Evolutionary conservation across 2,888 invertebrate genomes (phyloP), one percentile per base, ranked within the genome.

Genomic region (Chydorus sphaericus): DNA sequence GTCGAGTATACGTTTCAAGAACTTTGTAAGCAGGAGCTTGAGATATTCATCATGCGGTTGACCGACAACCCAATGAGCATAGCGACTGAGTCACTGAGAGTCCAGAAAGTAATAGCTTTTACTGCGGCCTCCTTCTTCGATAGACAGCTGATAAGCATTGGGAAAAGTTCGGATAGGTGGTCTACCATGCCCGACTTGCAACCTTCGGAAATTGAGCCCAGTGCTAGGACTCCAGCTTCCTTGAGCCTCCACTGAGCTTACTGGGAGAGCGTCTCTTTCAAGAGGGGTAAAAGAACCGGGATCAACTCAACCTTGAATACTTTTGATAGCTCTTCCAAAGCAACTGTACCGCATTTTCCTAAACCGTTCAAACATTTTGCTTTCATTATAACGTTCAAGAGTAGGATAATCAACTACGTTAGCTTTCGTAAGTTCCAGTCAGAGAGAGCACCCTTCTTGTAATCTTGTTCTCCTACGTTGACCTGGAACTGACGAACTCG

Each of bases 71-170:
- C 96, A 98, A 72, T 96, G 92, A 44, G 96, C 90, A 72, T 98
- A 98, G 55, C 98, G 81, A 62, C 90, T 91, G 31, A 98, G n/a
- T n/a, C n/a, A 62, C 90, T 91, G 30, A 98, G 75, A 0, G 98
- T 98, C 98, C 98, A 98, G 73, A 98, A 98, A 0, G 97, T 96
- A 68, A 98, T 98, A 61, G 97, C 93, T 59, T 98, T 80, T 54
- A 98, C 94, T 36, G 98, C 76, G 0, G 96, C 93, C 73, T 96
- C 94, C 71, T 89, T 88, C 70, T 97, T 97, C 38, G 82, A 81
- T 63, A 99, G 75, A 71, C 92, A 92, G 64, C 80, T 81, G 64
- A 98, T 91, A 61, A 98, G 77, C 73, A 91, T 98, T 0, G 97
- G 97, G 66, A 97, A 89, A 58, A 98, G 75, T 73, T 97, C 94